Conservation (phyloP, 2,888 invertebrate genomes). For the Venusia cambrica region DNA sequence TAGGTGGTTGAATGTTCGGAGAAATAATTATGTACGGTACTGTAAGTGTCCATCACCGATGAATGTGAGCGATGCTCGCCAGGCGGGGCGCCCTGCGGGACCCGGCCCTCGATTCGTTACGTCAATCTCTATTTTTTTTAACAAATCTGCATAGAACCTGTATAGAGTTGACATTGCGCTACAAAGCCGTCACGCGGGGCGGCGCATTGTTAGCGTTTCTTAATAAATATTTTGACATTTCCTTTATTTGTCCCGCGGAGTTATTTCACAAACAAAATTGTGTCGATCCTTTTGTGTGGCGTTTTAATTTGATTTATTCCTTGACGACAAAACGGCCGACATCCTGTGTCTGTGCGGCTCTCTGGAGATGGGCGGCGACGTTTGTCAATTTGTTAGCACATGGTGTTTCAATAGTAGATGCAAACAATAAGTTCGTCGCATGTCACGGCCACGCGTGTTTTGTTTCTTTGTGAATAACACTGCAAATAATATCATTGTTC, state of each 20-base stretch:
- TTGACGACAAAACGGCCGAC: conserved; percentile 68
- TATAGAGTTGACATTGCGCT: conserved; percentile 63
- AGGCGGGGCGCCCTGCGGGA: conserved; percentile 62
- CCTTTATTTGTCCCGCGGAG: conserved; percentile 70
- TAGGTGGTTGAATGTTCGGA: conserved; percentile 63
- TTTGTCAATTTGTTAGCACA: conserved; percentile 74
- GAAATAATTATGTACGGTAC: conserved; percentile 77
- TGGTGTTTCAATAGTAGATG: conserved; percentile 63
- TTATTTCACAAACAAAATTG: conserved; percentile 71
- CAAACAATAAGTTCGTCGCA: conserved; percentile 62
- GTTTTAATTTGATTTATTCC: conserved; percentile 79
- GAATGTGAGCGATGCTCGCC: conserved; percentile 52
- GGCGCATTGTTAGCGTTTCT: conserved; percentile 70
- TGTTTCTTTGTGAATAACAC: conserved; percentile 49
- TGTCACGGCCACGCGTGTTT: conserved; percentile 36
- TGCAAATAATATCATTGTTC: conserved; percentile 42
- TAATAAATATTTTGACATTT: conserved; percentile 81
- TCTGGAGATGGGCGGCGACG: conserved; percentile 49
- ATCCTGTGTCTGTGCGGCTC: conserved; percentile 57
- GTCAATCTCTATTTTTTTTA: conserved; percentile 72
- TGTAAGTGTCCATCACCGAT: conserved; percentile 59
- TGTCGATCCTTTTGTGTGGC: conserved; percentile 71
- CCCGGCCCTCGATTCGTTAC: conserved; percentile 69
- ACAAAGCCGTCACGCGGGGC: conserved; percentile 69
- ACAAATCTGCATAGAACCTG: conserved; percentile 62